A percentile compares a stretch with the other conserved stretches of the same genome.
phyloP scores from a whole-genome alignment of 2,888 invertebrate species.

The Tenthredo scrophulariae region DNA sequence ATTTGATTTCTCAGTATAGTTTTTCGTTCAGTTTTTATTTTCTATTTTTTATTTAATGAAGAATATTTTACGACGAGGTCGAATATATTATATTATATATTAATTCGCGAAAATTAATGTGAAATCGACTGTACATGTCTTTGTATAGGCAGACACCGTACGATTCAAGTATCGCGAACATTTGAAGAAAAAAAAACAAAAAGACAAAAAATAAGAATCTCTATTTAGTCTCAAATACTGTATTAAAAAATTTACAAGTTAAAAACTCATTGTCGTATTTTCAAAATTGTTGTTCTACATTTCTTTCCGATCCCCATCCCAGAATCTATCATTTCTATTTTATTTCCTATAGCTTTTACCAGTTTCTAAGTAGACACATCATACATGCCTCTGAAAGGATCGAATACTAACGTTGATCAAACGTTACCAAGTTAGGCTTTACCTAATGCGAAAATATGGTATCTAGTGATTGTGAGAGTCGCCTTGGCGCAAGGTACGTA shows the following conservation, averaged over 20 bases:
- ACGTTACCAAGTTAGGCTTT: slow-evolving; percentile 33
- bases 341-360: background rate
- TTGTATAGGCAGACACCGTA: background rate
- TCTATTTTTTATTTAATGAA: background rate
- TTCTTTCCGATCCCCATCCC: background rate
- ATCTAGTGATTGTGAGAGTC: background rate
- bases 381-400: slow-evolving; percentile 22
- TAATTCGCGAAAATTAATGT: slow-evolving; percentile 5
- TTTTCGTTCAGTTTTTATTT: background rate
- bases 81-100: background rate
- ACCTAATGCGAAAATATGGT: background rate
- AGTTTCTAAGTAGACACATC: background rate
- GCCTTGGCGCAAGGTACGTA: slow-evolving; percentile 1
- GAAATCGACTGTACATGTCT: background rate
- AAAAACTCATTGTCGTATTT: slow-evolving; percentile 23
- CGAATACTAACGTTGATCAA: slow-evolving; percentile 7
- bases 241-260: slow-evolving; percentile 58
- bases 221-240: slow-evolving; percentile 65
- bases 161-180: background rate
- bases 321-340: background rate
- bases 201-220: slow-evolving; percentile 56
- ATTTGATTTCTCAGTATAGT: background rate
- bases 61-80: background rate
- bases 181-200: background rate
- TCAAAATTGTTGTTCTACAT: background rate